Conservation (phyloP, 2,888 invertebrate genomes). For the Hirtodrosophila trivittata region DNA sequence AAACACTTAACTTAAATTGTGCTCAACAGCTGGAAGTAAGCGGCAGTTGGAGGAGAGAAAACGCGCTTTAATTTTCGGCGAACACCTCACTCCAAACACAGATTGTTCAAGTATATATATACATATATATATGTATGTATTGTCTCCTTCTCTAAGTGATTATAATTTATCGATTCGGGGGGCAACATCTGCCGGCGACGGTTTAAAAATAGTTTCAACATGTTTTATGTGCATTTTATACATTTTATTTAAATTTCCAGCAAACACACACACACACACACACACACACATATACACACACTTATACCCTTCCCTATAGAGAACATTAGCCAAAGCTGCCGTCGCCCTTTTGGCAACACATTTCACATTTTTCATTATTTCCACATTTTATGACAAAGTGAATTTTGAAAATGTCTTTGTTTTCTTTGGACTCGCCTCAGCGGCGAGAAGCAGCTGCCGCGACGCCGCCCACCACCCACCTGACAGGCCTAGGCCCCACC, state of each 20-base stretch:
- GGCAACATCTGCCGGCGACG: slow-evolving; percentile 50
- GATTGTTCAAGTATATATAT: too few relatives aligned
- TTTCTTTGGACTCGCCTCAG: slow-evolving; percentile 30
- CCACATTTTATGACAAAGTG: slow-evolving; percentile 71
- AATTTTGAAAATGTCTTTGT: slow-evolving; percentile 67
- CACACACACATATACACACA: background rate
- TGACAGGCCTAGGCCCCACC: too few relatives aligned
- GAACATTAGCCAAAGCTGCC: slow-evolving; percentile 53
- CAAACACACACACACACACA: background rate
- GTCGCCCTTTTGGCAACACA: slow-evolving; percentile 64
- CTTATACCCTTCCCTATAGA: background rate
- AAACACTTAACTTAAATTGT: slow-evolving; percentile 74
- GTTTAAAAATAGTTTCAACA: slow-evolving; percentile 53
- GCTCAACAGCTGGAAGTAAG: slow-evolving; percentile 75
- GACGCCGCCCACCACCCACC: slow-evolving; percentile 1
- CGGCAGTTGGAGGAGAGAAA: slow-evolving; percentile 15
- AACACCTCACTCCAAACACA: slow-evolving; percentile 6
- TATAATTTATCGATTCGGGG: slow-evolving; percentile 64
- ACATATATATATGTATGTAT: too few relatives aligned
- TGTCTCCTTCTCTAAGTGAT: slow-evolving; percentile 41
- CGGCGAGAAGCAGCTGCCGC: slow-evolving; percentile 50
- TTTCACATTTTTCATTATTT: slow-evolving; percentile 65
- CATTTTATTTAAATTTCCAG: slow-evolving; percentile 45
- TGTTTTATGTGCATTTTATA: slow-evolving; percentile 46
- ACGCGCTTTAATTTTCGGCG: slow-evolving; percentile 51